Evolutionary conservation across 2,797 vertebrate genomes (phyloP).

Genomic region (Oreochromis grahami): DNA sequence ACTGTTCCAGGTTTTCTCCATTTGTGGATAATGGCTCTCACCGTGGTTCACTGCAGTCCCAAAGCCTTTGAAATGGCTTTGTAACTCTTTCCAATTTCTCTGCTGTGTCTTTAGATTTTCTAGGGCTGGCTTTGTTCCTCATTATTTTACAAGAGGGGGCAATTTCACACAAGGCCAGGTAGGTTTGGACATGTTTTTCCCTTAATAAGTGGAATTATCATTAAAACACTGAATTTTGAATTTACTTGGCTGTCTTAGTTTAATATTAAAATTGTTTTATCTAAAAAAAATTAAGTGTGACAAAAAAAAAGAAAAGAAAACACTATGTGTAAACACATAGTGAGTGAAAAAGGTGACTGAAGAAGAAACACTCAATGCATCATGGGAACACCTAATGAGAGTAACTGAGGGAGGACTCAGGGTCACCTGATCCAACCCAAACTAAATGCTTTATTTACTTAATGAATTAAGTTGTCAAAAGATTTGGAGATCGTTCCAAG

Average conservation of each 20-base stretch:
- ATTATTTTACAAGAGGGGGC: not conserved
- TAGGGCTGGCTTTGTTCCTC: not conserved
- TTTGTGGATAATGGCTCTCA: not conserved
- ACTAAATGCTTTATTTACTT: not conserved
- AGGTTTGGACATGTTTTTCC: not conserved
- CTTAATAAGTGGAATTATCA: not conserved
- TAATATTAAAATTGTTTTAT: not conserved
- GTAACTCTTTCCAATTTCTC: accelerated
- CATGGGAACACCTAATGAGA: not conserved
- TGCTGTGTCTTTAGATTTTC: not conserved
- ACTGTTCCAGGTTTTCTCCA: not conserved
- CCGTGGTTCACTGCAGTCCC: not conserved
- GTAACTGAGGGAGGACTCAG: not conserved
- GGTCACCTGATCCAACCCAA: not conserved
- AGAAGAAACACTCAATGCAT: not conserved
- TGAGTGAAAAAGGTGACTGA: not conserved
- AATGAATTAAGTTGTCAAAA: not conserved
- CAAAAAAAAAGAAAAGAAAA: not conserved
- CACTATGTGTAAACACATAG: accelerated
- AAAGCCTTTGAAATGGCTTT: not conserved
- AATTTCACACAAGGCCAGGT: not conserved
- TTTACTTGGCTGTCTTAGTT: not conserved
- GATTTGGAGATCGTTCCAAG: not conserved
- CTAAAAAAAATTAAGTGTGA: not conserved
- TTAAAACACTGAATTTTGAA: not conserved